A percentile compares a stretch with the other conserved stretches of the same genome.
phyloP scores from a whole-genome alignment of 2,888 invertebrate species.

The Caenorhabditis imperialis region DNA sequence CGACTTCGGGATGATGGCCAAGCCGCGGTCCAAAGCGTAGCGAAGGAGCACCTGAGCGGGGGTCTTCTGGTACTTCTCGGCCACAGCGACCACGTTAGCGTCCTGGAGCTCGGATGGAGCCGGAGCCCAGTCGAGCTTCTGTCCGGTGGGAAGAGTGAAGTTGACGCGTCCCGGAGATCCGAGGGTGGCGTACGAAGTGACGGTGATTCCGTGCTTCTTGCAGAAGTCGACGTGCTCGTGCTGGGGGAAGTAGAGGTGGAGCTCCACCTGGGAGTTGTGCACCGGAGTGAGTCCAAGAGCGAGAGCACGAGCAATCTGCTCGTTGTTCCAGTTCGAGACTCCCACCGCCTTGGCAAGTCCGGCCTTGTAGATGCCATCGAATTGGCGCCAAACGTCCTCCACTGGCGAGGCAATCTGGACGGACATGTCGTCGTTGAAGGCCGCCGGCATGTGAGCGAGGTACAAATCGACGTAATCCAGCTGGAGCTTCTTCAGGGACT shows the following conservation, averaged over 20 bases:
- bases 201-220: conserved; percentile 82
- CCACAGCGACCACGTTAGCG: conserved; percentile 79
- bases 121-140: conserved; percentile 36
- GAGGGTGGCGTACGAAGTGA: conserved; percentile 78
- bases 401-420: conserved; percentile 55
- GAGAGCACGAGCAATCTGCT: conserved; percentile 84
- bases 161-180: conserved; percentile 77
- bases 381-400: conserved; percentile 68
- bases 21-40: conserved; percentile 28
- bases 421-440: conserved; percentile 45
- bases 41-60: conserved; percentile 58
- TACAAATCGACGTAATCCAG: conserved; percentile 88
- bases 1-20: conserved; percentile 50
- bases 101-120: conserved; percentile 52
- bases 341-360: conserved; percentile 87
- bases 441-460: conserved; percentile 87
- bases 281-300: conserved; percentile 63
- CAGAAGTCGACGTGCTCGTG: conserved; percentile 82
- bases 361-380: conserved; percentile 81
- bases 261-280: conserved; percentile 84
- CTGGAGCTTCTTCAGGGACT: conserved; percentile 82
- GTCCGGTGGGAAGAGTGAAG: conserved; percentile 61
- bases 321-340: conserved; percentile 87
- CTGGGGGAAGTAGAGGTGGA: conserved; percentile 87
- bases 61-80: conserved; percentile 61